These are phyloP conservation scores for Zaprionus davidi DNA, from an alignment of 1,140 invertebrate species.

Conservation along the genomic window DNA sequence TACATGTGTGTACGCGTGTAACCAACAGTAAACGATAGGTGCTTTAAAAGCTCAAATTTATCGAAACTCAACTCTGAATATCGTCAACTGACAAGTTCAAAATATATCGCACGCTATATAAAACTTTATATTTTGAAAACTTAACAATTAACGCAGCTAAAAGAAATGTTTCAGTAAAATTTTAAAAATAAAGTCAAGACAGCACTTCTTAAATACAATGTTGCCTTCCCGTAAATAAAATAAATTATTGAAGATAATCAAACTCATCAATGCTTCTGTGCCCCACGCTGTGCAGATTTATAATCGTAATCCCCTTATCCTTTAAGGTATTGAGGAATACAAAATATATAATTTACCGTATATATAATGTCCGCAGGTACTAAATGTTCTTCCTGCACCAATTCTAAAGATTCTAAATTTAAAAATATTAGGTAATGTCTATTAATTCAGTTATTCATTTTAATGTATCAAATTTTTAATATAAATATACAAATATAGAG, in stretches of 20 bases:
- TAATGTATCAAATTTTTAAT: conserved; percentile 83
- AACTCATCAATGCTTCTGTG: no score
- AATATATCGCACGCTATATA: neutral
- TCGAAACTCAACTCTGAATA: conserved; percentile 22
- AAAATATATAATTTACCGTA: neutral
- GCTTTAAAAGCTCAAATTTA: conserved; percentile 52
- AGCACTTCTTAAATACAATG: no score
- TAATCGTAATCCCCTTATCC: no score
- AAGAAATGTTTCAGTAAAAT: neutral
- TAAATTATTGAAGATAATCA: no score
- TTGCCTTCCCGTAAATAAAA: no score
- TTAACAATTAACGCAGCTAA: neutral
- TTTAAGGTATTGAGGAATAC: no score
- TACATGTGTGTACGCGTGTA: neutral
- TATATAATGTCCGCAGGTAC: neutral
- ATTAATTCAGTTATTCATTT: conserved; percentile 73
- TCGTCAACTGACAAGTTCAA: conserved; percentile 1
- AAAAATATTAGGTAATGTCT: conserved; percentile 33
- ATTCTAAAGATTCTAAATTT: neutral
- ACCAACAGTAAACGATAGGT: conserved; percentile 21
- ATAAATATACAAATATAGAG: conserved; percentile 84
- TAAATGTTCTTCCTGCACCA: neutral
- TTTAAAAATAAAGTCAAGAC: no score
- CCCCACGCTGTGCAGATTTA: no score
- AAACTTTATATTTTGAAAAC: neutral